Evolutionary conservation across 2,888 invertebrate species (phyloP).

Genomic region (Trachelus iudaicus): DNA sequence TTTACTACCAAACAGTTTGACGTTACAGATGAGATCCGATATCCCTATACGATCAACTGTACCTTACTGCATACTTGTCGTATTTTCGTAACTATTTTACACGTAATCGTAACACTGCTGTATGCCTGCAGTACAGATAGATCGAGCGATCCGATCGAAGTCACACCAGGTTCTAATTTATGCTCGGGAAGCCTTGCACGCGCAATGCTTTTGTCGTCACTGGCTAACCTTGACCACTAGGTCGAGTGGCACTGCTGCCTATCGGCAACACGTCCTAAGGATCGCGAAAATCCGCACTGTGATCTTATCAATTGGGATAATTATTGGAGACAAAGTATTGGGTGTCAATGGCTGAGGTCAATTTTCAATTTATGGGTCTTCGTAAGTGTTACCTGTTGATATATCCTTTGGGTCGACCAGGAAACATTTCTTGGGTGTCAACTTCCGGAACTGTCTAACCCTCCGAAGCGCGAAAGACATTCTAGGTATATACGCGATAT

Average conservation of each 20-base stretch:
- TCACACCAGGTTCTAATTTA: neutral
- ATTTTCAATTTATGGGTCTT: neutral
- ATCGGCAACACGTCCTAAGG: neutral
- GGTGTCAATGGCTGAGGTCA: neutral
- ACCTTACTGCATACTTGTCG: neutral
- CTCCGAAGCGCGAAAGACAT: neutral
- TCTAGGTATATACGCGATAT: neutral
- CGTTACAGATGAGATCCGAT: neutral
- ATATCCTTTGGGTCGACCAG: neutral
- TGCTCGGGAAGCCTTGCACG: neutral
- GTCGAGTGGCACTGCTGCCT: neutral
- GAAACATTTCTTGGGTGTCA: neutral
- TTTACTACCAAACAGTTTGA: neutral
- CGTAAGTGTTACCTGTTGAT: neutral
- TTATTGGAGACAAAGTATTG: neutral
- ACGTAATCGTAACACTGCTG: neutral
- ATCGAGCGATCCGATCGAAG: neutral
- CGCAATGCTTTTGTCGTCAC: neutral
- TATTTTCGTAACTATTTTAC: neutral
- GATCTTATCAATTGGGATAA: neutral
- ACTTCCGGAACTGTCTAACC: neutral
- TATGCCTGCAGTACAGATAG: neutral
- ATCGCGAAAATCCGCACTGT: neutral
- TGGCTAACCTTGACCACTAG: neutral
- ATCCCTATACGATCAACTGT: no score